Conservation (phyloP, 2,888 invertebrate species). For the Sarcophaga caerulescens region DNA sequence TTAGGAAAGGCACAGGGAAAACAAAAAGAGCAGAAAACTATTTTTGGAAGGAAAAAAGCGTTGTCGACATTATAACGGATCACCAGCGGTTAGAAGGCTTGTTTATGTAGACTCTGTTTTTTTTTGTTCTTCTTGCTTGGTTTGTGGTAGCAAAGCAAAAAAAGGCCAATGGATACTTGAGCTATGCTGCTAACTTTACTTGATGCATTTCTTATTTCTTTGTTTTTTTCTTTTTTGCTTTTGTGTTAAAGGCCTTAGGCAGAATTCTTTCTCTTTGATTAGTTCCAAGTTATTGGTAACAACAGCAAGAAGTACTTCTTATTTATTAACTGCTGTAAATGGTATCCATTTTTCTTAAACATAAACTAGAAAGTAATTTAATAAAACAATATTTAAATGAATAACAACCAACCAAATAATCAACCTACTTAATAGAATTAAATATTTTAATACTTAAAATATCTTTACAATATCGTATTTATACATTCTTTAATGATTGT, state of each 20-base stretch:
- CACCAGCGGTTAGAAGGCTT: slow-evolving; percentile 46
- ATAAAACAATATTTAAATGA: too few relatives aligned
- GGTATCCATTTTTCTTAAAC: too few relatives aligned
- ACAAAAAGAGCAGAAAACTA: background rate
- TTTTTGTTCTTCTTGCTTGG: background rate
- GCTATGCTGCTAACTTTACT: slow-evolving; percentile 37
- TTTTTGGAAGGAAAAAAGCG: slow-evolving; percentile 6
- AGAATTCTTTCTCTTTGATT: slow-evolving; percentile 30
- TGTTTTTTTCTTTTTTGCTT: slow-evolving; percentile 20
- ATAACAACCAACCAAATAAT: too few relatives aligned
- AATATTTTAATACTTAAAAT: too few relatives aligned
- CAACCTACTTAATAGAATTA: too few relatives aligned
- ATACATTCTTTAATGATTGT: too few relatives aligned
- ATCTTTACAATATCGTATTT: too few relatives aligned
- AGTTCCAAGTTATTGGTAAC: background rate
- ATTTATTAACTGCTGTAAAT: background rate
- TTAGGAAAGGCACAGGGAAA: slow-evolving; percentile 31
- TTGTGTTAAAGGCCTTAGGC: slow-evolving; percentile 44
- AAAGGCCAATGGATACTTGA: background rate
- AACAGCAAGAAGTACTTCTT: background rate
- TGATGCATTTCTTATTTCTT: slow-evolving; percentile 2
- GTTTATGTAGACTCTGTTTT: slow-evolving; percentile 10
- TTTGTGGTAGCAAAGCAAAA: background rate
- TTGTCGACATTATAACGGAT: slow-evolving; percentile 64
- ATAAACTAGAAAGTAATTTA: too few relatives aligned